Conservation (phyloP, 2,888 invertebrate genomes). For the Eumacrocentrus americanus region DNA sequence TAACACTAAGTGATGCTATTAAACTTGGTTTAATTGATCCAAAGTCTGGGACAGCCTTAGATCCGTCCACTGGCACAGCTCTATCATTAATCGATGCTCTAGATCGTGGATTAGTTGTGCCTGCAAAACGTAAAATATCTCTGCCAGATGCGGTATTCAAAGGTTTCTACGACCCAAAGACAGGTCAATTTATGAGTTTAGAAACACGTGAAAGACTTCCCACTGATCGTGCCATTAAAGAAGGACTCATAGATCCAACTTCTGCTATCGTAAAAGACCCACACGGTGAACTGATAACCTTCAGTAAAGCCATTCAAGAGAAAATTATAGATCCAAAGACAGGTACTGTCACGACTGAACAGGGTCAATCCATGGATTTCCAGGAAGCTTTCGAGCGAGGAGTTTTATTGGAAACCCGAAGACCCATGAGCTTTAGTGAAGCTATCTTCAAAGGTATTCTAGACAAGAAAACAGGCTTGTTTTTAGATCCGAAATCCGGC, state of each 20-base stretch:
- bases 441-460: slow-evolving; percentile 82
- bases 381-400: slow-evolving; percentile 86
- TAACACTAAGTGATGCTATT: slow-evolving; percentile 81
- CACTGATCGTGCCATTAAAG: slow-evolving; percentile 82
- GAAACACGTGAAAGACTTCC: slow-evolving; percentile 79
- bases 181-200: slow-evolving; percentile 82
- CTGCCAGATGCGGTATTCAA: slow-evolving; percentile 89
- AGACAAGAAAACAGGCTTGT: slow-evolving; percentile 77
- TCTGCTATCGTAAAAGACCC: slow-evolving; percentile 81
- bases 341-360: slow-evolving; percentile 71
- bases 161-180: slow-evolving; percentile 86
- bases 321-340: slow-evolving; percentile 78
- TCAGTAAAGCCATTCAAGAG: slow-evolving; percentile 80
- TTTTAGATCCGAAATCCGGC: slow-evolving; percentile 82
- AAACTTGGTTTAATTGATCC: slow-evolving; percentile 78
- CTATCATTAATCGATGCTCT: slow-evolving; percentile 83
- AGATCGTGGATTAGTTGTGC: slow-evolving; percentile 80
- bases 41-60: slow-evolving; percentile 77
- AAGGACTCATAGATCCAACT: slow-evolving; percentile 83
- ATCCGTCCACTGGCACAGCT: slow-evolving; percentile 76
- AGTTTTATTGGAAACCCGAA: slow-evolving; percentile 78
- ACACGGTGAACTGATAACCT: slow-evolving; percentile 77
- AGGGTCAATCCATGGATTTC: slow-evolving; percentile 72
- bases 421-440: slow-evolving; percentile 82
- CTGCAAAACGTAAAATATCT: slow-evolving; percentile 82